These are phyloP conservation scores for Acronicta psi DNA, from an alignment of 2,888 invertebrate genomes.

Conservation along the genomic window DNA sequence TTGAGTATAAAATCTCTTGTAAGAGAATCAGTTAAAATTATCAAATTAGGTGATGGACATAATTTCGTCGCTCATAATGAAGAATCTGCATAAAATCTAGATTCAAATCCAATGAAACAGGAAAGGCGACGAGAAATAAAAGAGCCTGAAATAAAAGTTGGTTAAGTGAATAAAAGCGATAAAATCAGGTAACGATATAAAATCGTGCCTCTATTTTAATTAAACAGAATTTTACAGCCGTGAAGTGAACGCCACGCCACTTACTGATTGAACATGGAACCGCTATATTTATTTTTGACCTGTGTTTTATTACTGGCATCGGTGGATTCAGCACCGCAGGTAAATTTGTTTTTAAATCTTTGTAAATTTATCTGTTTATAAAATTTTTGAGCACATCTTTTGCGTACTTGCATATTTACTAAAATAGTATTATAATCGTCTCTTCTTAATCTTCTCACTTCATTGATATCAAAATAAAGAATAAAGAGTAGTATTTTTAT, in stretches of 20 bases:
- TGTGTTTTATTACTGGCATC: conserved; percentile 56
- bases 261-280: conserved; percentile 31
- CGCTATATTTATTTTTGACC: conserved; percentile 59
- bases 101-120: conserved; percentile 5
- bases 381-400: too few species aligned
- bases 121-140: conserved; percentile 6
- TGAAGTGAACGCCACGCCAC: conserved; percentile 26
- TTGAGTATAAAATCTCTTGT: too few species aligned
- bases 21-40: too few species aligned
- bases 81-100: conserved; percentile 1
- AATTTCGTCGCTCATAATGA: background rate
- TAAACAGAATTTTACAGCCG: conserved; percentile 44
- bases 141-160: conserved; percentile 7
- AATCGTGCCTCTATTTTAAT: conserved; percentile 44
- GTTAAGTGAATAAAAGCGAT: conserved; percentile 22
- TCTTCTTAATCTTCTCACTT: too few species aligned
- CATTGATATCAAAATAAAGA: too few species aligned
- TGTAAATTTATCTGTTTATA: background rate
- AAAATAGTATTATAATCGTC: too few species aligned
- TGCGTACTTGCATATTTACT: too few species aligned
- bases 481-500: too few species aligned
- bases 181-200: conserved; percentile 33
- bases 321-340: conserved; percentile 66
- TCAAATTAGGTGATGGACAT: too few species aligned
- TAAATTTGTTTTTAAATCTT: conserved; percentile 38